Evolutionary conservation across 2,113 vertebrate species (phyloP).

Genomic region (Eleginops maclovinus): DNA sequence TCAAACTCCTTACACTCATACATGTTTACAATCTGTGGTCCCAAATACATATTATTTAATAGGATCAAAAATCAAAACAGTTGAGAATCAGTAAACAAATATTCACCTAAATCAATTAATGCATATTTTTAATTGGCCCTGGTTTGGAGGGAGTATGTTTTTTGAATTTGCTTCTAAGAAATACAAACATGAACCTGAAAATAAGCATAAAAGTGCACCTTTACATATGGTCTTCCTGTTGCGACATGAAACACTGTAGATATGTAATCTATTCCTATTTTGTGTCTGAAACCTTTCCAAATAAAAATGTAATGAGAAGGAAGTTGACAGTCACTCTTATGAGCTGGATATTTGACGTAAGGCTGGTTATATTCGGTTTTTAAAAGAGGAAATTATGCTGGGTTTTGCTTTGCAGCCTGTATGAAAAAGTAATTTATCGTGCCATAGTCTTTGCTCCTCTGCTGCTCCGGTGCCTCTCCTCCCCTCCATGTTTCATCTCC

Average conservation of each 20-base stretch:
- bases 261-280: neutral
- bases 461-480: no score
- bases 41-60: neutral
- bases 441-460: slow-evolving; percentile 16
- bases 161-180: no score
- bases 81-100: no score
- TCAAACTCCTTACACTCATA: neutral
- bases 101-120: no score
- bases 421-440: slow-evolving; percentile 16
- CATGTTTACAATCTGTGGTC: neutral
- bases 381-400: slow-evolving; percentile 4
- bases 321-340: slow-evolving; percentile 13
- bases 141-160: neutral
- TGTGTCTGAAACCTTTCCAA: neutral
- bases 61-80: neutral
- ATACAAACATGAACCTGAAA: no score
- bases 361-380: slow-evolving; percentile 25
- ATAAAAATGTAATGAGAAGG: neutral
- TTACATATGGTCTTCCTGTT: no score
- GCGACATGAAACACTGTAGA: neutral
- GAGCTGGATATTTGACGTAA: slow-evolving; percentile 4
- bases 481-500: slow-evolving; percentile 46
- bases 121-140: neutral
- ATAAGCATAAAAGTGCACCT: no score
- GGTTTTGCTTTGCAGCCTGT: slow-evolving; percentile 24